Evolutionary conservation across 2,888 invertebrate genomes (phyloP).

Genomic region (Argyresthia albistria): DNA sequence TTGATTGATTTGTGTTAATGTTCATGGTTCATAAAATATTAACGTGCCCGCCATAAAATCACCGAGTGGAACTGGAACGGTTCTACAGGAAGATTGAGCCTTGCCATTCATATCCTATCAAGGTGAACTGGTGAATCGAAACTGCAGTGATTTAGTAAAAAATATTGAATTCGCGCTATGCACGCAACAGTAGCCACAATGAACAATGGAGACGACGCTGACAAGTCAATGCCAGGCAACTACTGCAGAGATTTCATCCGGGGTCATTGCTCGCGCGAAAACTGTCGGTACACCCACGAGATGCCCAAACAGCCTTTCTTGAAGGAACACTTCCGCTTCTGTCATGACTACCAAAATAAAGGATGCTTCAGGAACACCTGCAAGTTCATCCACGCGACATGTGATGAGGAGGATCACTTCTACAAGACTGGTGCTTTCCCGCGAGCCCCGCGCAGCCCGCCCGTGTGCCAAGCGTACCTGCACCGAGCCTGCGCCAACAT

Average conservation of each 20-base stretch:
- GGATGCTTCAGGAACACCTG: constrained; percentile 76
- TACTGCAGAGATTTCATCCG: constrained; percentile 67
- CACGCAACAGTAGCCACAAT: constrained; percentile 26
- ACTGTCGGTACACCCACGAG: constrained; percentile 58
- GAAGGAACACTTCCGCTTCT: constrained; percentile 63
- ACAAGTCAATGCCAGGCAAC: constrained; percentile 23
- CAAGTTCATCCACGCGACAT: constrained; percentile 79
- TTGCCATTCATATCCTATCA: too few relatives aligned
- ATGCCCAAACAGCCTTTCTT: constrained; percentile 40
- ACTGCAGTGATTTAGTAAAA: constrained; percentile 7
- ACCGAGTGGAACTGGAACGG: too few relatives aligned
- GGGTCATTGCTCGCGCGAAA: constrained; percentile 68
- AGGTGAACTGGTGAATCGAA: too few relatives aligned
- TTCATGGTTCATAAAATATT: too few relatives aligned
- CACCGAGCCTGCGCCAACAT: constrained; percentile 71
- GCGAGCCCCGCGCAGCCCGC: constrained; percentile 46
- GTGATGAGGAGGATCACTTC: constrained; percentile 79
- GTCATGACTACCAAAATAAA: constrained; percentile 79
- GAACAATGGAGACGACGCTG: constrained; percentile 35
- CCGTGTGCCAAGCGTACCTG: constrained; percentile 75
- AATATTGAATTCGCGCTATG: background rate
- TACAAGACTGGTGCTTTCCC: constrained; percentile 75
- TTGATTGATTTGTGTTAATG: too few relatives aligned
- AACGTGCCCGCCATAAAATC: too few relatives aligned
- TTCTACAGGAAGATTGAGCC: too few relatives aligned